Percentiles rank a stretch among this genome's conserved stretches.
Evolutionary conservation across 2,797 vertebrate species (phyloP).

Genomic region (Semaprochilodus insignis): DNA sequence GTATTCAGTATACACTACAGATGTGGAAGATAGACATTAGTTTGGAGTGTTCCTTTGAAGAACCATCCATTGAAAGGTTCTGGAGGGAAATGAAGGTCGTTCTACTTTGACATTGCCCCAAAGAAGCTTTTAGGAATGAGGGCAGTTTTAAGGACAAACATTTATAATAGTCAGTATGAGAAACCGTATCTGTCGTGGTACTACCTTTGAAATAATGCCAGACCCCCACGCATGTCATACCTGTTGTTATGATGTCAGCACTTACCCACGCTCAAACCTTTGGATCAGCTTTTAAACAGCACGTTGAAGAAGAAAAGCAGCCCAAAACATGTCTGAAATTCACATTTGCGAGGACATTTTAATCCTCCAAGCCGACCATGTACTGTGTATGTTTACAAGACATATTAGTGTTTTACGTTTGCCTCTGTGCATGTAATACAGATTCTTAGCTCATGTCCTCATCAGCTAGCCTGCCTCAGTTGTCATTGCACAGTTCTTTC

Average conservation of each 20-base stretch:
- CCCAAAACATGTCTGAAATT: not conserved
- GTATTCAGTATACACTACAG: no score
- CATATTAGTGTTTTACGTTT: not conserved
- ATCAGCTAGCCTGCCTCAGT: constrained; percentile 54
- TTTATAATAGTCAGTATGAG: no score
- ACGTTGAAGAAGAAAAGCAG: not conserved
- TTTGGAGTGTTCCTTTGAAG: not conserved
- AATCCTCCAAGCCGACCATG: not conserved
- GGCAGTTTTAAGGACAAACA: no score
- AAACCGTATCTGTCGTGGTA: no score
- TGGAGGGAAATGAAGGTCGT: not conserved
- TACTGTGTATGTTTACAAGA: not conserved
- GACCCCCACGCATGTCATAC: not conserved
- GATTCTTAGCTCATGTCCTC: constrained; percentile 23
- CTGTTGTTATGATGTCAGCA: not conserved
- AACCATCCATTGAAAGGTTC: not conserved
- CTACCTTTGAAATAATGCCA: not conserved
- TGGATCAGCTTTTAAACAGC: not conserved
- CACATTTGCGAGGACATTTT: not conserved
- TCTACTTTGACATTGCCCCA: not conserved
- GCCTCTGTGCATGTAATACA: not conserved
- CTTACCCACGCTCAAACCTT: not conserved
- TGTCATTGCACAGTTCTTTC: constrained; percentile 56
- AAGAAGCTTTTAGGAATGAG: no score
- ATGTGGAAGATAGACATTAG: no score